phyloP scores from a whole-genome alignment of 2,888 invertebrate species.

The Hofmannophila pseudospretella region DNA sequence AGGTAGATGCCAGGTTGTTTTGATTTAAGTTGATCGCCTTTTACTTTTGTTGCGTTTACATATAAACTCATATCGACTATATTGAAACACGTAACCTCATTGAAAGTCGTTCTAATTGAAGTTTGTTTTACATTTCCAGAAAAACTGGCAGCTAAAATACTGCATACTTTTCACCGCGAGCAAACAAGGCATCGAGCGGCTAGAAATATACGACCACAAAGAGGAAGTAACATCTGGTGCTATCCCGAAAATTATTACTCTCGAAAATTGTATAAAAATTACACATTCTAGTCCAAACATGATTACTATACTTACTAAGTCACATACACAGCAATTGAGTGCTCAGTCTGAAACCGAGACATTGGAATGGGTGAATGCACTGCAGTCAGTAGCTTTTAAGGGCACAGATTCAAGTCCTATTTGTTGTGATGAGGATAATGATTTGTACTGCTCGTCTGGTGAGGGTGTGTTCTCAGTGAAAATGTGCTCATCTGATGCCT shows the following conservation, averaged over 20 bases:
- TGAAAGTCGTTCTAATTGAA: neutral
- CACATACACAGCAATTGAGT: conserved; percentile 80
- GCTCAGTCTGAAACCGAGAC: conserved; percentile 82
- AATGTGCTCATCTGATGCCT: conserved; percentile 87
- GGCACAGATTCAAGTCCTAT: conserved; percentile 79
- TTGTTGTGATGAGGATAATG: conserved; percentile 90
- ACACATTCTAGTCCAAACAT: conserved; percentile 80
- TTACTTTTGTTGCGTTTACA: conserved; percentile 2
- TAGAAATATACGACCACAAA: conserved; percentile 90
- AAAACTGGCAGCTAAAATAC: conserved; percentile 89
- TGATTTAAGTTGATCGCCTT: conserved; percentile 9
- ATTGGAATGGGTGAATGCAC: conserved; percentile 86
- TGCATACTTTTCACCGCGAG: conserved; percentile 89
- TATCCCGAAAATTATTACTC: conserved; percentile 86
- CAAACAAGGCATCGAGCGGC: conserved; percentile 89
- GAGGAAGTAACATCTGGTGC: conserved; percentile 81
- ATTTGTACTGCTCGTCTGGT: conserved; percentile 90
- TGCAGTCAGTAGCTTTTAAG: conserved; percentile 90
- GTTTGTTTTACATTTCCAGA: conserved; percentile 71
- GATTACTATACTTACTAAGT: conserved; percentile 86
- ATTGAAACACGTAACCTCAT: neutral
- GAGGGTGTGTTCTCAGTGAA: conserved; percentile 89
- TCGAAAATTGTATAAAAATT: conserved; percentile 93
- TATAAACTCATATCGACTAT: neutral
- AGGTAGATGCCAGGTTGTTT: conserved; percentile 7